phyloP scores from a whole-genome alignment of 2,113 vertebrate species.

The Jaculus jaculus region DNA sequence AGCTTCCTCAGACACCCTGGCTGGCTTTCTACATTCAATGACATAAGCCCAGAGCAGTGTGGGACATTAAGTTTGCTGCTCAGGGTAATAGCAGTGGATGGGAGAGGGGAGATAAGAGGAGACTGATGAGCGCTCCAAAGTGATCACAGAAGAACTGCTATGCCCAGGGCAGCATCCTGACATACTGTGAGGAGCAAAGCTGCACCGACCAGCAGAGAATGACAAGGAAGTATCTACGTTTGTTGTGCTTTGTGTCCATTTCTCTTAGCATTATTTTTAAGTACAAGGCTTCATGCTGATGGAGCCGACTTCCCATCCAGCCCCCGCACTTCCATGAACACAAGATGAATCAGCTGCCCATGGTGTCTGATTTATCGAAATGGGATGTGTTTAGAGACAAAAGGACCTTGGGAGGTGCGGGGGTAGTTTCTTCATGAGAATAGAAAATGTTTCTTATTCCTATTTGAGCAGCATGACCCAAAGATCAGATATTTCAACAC shows the following conservation, averaged over 20 bases:
- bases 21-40: not conserved
- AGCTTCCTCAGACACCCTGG: not conserved
- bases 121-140: not conserved
- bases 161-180: not conserved
- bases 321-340: not conserved
- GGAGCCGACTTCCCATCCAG: not conserved
- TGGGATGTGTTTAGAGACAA: not conserved
- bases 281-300: not conserved
- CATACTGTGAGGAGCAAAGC: not conserved
- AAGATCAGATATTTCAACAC: not conserved
- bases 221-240: not conserved
- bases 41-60: not conserved
- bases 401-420: not conserved
- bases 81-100: not conserved
- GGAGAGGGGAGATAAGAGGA: not conserved
- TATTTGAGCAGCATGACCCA: not conserved
- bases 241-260: not conserved
- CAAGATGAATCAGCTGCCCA: not conserved
- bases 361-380: not conserved
- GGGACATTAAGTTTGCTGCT: not conserved
- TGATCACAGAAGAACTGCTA: not conserved
- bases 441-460: conserved; percentile 7
- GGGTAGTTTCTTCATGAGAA: not conserved
- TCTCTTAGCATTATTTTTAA: not conserved
- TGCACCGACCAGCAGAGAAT: not conserved